phyloP scores from a whole-genome alignment of 1,140 invertebrate genomes.

The Solenopsis fugax region DNA sequence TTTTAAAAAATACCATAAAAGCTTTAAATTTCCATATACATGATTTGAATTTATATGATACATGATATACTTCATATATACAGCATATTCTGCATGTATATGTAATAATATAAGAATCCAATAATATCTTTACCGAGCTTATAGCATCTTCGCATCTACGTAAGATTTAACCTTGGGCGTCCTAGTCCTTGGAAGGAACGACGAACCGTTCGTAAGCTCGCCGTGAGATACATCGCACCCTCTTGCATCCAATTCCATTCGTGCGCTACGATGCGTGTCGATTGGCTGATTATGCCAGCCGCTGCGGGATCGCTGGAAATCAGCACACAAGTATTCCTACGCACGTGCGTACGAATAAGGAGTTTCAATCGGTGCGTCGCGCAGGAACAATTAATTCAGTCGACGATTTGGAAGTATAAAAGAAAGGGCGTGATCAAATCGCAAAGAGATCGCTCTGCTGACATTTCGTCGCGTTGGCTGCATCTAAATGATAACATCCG shows the following conservation, averaged over 20 bases:
- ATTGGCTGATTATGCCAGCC: constrained; percentile 35
- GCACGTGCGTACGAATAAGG: constrained; percentile 42
- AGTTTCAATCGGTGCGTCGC: constrained; percentile 23
- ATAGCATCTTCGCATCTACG: background rate
- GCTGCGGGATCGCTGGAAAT: constrained; percentile 26
- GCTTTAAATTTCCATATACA: too few relatives aligned
- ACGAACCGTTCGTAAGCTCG: background rate
- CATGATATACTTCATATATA: too few relatives aligned
- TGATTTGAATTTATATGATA: too few relatives aligned
- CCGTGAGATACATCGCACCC: constrained; percentile 21
- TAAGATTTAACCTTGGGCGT: constrained; percentile 19
- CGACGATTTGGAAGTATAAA: constrained; percentile 17
- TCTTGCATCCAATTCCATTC: constrained; percentile 26
- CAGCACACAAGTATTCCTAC: background rate
- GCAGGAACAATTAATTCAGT: constrained; percentile 57
- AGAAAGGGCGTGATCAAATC: constrained; percentile 32
- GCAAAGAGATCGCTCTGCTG: constrained; percentile 44
- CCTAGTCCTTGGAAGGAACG: constrained; percentile 7
- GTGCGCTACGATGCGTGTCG: constrained; percentile 53
- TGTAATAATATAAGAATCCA: background rate
- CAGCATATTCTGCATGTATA: too few relatives aligned
- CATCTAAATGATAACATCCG: constrained; percentile 70
- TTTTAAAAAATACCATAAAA: too few relatives aligned
- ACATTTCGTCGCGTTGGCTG: constrained; percentile 63
- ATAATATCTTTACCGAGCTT: background rate